Conservation (phyloP, 2,797 vertebrate species). For the Nasua narica region DNA sequence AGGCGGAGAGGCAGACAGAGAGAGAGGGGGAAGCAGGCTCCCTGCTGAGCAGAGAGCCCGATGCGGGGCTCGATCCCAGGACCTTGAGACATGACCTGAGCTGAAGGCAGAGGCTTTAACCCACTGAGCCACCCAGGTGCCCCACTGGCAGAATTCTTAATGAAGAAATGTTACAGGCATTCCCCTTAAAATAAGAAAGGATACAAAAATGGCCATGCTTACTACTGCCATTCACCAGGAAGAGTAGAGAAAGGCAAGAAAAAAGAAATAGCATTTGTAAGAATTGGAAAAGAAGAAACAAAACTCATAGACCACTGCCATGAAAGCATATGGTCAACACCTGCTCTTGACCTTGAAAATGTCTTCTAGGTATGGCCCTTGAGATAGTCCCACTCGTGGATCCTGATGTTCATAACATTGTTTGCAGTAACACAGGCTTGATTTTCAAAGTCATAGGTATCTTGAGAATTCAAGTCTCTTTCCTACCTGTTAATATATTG, state of each 20-base stretch:
- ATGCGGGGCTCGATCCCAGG: too few relatives aligned
- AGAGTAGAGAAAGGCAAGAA: neutral
- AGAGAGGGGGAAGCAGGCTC: too few relatives aligned
- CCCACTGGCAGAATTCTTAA: neutral
- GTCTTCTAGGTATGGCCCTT: neutral
- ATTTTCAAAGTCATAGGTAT: neutral
- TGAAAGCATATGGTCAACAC: neutral
- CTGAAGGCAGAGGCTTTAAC: too few relatives aligned
- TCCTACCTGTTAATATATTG: neutral
- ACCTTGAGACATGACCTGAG: too few relatives aligned
- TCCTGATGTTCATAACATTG: neutral
- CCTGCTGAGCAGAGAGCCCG: too few relatives aligned
- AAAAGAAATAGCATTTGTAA: neutral
- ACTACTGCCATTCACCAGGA: neutral
- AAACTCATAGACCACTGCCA: neutral
- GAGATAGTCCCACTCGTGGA: neutral
- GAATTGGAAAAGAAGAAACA: neutral
- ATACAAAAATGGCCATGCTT: neutral
- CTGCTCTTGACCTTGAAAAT: neutral
- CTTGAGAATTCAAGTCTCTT: neutral
- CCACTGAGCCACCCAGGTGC: too few relatives aligned
- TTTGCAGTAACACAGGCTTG: neutral
- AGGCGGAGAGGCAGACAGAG: too few relatives aligned
- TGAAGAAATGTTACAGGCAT: neutral
- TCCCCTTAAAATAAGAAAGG: neutral